These are phyloP conservation scores for Brachyopa scutellaris DNA, from an alignment of 2,888 invertebrate species.

Conservation along the genomic window DNA sequence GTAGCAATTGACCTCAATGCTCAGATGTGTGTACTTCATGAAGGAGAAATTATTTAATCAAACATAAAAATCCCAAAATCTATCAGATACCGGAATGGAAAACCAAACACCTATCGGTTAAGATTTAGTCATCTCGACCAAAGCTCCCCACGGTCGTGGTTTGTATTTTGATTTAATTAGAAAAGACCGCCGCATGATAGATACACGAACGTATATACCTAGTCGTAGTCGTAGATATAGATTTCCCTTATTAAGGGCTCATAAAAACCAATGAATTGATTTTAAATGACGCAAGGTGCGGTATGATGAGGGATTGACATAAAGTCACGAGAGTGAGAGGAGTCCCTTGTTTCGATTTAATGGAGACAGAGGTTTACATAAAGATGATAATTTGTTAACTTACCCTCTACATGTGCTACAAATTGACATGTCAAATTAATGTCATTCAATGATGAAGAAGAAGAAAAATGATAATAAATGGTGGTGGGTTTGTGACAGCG, in stretches of 20 bases:
- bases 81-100: constrained; percentile 23
- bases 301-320: constrained; percentile 49
- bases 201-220: too few species aligned
- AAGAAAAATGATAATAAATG: constrained; percentile 34
- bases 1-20: constrained; percentile 27
- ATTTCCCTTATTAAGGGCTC: constrained; percentile 32
- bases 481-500: neutral
- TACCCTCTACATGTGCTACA: constrained; percentile 2
- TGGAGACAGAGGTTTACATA: constrained; percentile 6
- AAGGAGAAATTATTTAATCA: constrained; percentile 32
- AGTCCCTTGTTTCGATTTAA: neutral
- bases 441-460: constrained; percentile 24
- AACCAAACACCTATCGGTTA: constrained; percentile 26
- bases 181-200: neutral
- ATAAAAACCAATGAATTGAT: neutral
- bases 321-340: neutral
- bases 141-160: neutral
- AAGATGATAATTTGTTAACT: constrained; percentile 53
- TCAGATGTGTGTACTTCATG: neutral
- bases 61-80: constrained; percentile 9
- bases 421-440: constrained; percentile 65
- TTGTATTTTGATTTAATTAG: constrained; percentile 9
- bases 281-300: constrained; percentile 37
- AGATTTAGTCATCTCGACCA: constrained; percentile 16
- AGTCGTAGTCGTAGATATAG: too few species aligned